Evolutionary conservation across 2,888 invertebrate species (phyloP).

Genomic region (Hofmannophila pseudospretella): DNA sequence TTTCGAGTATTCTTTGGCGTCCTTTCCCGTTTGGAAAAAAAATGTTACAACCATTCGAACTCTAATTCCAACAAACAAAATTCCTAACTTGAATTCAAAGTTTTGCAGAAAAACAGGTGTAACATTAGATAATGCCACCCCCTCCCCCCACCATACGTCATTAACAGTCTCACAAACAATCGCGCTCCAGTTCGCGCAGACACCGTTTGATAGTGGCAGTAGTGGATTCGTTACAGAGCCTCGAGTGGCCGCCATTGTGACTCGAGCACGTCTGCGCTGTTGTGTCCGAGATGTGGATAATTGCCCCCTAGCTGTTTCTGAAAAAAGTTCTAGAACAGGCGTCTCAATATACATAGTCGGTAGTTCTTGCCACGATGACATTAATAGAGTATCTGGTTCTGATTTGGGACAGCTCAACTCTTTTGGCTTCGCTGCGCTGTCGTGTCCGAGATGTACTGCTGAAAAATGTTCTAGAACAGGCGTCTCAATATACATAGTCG

Average conservation of each 20-base stretch:
- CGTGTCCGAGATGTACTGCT: conserved; percentile 66
- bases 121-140: conserved; percentile 7
- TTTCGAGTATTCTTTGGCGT: too few species aligned
- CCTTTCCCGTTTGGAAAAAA: too few species aligned
- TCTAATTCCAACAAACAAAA: too few species aligned
- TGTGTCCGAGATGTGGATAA: conserved; percentile 75
- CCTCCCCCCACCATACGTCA: conserved; percentile 3
- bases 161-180: conserved; percentile 61
- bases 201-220: conserved; percentile 60
- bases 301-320: conserved; percentile 46
- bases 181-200: conserved; percentile 66
- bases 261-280: conserved; percentile 68
- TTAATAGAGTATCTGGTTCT: too few species aligned
- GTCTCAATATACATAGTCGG: too few species aligned
- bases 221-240: conserved; percentile 74
- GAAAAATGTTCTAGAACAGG: neutral
- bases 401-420: neutral
- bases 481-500: too few species aligned
- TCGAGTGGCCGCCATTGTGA: conserved; percentile 72
- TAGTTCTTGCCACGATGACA: too few species aligned
- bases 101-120: neutral
- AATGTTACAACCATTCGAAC: too few species aligned
- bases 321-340: neutral
- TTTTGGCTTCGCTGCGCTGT: conserved; percentile 57
- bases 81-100: too few species aligned